Percentiles rank a stretch among this genome's conserved stretches.
These are phyloP conservation scores for Aelia acuminata DNA, from an alignment of 2,888 invertebrate genomes.

Conservation along the genomic window DNA sequence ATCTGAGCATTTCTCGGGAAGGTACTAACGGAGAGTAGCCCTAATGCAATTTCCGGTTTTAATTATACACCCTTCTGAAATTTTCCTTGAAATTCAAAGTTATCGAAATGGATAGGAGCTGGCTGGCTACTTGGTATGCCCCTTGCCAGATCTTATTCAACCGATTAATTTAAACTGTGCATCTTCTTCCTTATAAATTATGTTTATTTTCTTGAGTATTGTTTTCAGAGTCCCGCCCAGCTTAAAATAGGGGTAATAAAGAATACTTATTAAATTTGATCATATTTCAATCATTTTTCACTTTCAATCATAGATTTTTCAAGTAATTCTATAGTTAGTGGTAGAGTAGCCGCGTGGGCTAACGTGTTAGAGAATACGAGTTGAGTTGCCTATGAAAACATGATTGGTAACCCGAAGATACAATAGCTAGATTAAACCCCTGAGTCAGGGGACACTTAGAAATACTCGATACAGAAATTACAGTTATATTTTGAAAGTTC, in stretches of 20 bases:
- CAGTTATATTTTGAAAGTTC: too few species aligned
- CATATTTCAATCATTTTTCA: too few species aligned
- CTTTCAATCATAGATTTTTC: too few species aligned
- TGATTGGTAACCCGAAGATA: too few species aligned
- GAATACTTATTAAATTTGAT: too few species aligned
- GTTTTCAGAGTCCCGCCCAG: neutral
- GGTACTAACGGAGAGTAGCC: neutral
- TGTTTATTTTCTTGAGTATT: neutral
- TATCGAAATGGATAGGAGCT: conserved; percentile 14
- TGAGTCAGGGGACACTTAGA: too few species aligned
- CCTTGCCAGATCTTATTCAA: neutral
- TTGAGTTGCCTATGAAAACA: too few species aligned
- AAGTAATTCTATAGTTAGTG: too few species aligned
- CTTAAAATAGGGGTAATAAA: neutral
- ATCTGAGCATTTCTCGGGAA: neutral
- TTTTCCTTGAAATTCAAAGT: conserved; percentile 21
- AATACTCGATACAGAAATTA: too few species aligned
- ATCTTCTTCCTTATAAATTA: neutral
- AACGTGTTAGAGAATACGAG: too few species aligned
- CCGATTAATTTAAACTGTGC: conserved; percentile 1
- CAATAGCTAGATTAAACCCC: too few species aligned
- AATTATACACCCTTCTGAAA: conserved; percentile 15
- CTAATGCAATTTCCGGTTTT: conserved; percentile 23
- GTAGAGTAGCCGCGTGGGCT: too few species aligned
- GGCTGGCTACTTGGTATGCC: neutral